Evolutionary conservation across 2,113 vertebrate species (phyloP), one percentile per base, ranked within the genome.

Genomic region (Oncorhynchus kisutch): DNA sequence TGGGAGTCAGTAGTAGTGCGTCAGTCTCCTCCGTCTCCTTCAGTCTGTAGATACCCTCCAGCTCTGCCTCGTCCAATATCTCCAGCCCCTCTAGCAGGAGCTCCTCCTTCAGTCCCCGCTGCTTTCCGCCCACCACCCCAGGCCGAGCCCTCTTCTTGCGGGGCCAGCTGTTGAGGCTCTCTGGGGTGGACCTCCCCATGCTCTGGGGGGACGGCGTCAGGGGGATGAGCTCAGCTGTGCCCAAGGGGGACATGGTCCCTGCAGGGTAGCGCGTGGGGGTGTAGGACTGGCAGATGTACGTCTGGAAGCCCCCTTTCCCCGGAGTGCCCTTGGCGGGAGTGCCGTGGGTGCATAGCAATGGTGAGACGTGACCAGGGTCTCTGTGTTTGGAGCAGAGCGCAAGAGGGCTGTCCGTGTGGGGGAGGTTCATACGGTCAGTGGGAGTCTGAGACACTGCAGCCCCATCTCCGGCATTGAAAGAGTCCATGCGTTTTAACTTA

Each of bases 271-370:
- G 92, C 0, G 96, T 97, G 0, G 97, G 96, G 1, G 98, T 98
- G 72, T 96, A 97, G 0, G 96, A 95, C 82, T 96, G 96, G 84
- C 97, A 99, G 83, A 99, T 98, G 73, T 93, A 96, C 0, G 94
- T 98, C 67, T 99, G 98, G 12, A 96, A 89, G 0, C 86, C 86
- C 1, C 83, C 88, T 76, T 96, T 96, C 12, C 95, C 90, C 0
- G 97, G 97, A 0, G 96, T 97, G 73, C 86, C 89, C 74, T 93
- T 94, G 9, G 87, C 92, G 12, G 93, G 93, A 0, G 93, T 94
- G 72, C 80, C 86, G 7, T 95, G 95, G 20, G 87, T 86, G 78
- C 95, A 97, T 39, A 92, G 0, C 0, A 92, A 88, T 0, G 96
- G 94, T 0, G 96, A 96, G 14, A 89, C 76, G 57, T 94, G 95